Conservation (phyloP, 2,888 invertebrate genomes). For the Camponotus fellah region DNA sequence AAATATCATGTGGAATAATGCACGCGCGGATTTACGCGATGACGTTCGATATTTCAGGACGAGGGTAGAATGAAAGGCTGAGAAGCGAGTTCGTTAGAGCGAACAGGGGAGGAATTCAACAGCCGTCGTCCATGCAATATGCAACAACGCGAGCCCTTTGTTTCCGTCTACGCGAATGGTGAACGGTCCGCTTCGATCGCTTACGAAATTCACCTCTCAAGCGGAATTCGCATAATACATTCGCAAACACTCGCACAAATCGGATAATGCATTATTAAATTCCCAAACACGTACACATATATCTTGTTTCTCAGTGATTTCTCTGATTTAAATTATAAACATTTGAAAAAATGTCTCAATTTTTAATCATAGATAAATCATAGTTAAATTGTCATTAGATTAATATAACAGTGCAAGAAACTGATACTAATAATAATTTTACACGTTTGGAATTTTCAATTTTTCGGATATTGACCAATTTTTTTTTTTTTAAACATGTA, state of each 20-base stretch:
- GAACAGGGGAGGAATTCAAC: conserved; percentile 76
- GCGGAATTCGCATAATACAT: conserved; percentile 27
- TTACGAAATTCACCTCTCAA: conserved; percentile 37
- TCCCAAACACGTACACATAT: not conserved
- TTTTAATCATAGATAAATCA: not conserved
- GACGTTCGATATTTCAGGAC: conserved; percentile 27
- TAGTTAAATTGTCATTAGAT: not conserved
- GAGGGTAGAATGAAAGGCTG: conserved; percentile 71
- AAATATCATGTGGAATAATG: conserved; percentile 8
- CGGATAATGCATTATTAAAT: conserved; percentile 12
- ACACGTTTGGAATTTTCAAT: not conserved
- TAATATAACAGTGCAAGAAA: not conserved
- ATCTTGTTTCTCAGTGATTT: not conserved
- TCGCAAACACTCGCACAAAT: not conserved
- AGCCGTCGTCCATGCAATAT: conserved; percentile 84
- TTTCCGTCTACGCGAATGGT: conserved; percentile 63
- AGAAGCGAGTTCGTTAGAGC: conserved; percentile 80
- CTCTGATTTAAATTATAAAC: not conserved
- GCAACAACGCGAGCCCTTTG: conserved; percentile 82
- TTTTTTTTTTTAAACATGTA: too few species aligned
- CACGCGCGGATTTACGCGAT: conserved; percentile 20
- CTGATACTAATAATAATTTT: not conserved
- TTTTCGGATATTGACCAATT: not conserved
- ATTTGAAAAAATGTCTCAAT: not conserved
- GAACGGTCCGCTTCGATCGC: conserved; percentile 42